A percentile compares a stretch with the other conserved stretches of the same genome.
These are phyloP conservation scores for Phaedon cochleariae DNA, from an alignment of 2,888 invertebrate genomes.

Conservation along the genomic window DNA sequence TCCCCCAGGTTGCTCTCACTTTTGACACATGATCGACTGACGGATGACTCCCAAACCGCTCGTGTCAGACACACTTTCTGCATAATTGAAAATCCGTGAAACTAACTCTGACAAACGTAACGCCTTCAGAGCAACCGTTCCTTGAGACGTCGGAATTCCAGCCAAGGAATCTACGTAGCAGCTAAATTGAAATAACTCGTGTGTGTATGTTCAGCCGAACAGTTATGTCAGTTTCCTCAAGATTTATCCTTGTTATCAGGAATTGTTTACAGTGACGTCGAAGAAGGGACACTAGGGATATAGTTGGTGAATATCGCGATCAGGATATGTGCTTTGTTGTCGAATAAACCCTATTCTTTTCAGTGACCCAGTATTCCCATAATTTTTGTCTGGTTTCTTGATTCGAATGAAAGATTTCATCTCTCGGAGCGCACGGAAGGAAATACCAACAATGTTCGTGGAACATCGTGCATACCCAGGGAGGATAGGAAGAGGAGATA, in stretches of 20 bases:
- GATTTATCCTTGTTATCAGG: slow-evolving; percentile 35
- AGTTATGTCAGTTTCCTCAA: slow-evolving; percentile 32
- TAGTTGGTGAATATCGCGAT: slow-evolving; percentile 26
- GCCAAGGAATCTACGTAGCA: slow-evolving; percentile 34
- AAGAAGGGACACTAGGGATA: slow-evolving; percentile 39
- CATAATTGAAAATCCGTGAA: slow-evolving; percentile 47
- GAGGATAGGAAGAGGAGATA: too few species aligned
- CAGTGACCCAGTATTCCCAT: neutral
- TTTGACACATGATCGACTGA: slow-evolving; percentile 18
- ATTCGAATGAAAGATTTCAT: too few species aligned
- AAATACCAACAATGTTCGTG: too few species aligned
- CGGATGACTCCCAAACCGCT: slow-evolving; percentile 9
- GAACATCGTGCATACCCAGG: too few species aligned
- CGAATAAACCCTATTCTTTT: neutral
- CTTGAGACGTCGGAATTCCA: slow-evolving; percentile 31
- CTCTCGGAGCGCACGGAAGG: too few species aligned
- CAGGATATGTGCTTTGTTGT: slow-evolving; percentile 8
- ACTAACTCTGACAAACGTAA: slow-evolving; percentile 44
- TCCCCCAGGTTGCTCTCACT: neutral
- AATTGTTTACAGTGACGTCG: slow-evolving; percentile 35
- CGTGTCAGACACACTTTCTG: slow-evolving; percentile 17
- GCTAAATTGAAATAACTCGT: slow-evolving; percentile 36
- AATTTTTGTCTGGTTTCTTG: neutral
- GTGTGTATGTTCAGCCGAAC: neutral
- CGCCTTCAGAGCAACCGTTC: slow-evolving; percentile 34